phyloP scores from a whole-genome alignment of 2,113 vertebrate species.

The Lepidothrix coronata region DNA sequence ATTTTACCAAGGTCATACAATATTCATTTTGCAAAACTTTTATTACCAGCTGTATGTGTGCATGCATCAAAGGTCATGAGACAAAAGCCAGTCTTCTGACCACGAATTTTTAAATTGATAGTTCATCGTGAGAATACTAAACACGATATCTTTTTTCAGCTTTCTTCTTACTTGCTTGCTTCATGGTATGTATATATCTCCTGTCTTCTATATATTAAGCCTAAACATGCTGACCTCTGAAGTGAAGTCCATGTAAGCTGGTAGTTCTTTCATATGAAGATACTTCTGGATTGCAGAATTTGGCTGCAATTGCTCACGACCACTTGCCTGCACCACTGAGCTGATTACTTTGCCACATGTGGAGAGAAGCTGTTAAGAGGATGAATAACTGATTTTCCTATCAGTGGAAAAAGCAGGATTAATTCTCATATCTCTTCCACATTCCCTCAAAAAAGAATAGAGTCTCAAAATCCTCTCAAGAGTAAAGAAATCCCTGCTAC shows the following conservation, averaged over 20 bases:
- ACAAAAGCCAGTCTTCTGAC: not conserved
- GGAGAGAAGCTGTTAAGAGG: not conserved
- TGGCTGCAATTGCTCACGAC: not conserved
- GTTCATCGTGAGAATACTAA: not conserved
- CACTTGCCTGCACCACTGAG: not conserved
- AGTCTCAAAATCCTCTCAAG: not conserved
- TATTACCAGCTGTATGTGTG: not conserved
- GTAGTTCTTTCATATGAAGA: not conserved
- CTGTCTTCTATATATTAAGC: not conserved
- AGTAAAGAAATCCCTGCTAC: not conserved
- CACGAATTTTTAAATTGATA: not conserved
- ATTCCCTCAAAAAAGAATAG: not conserved
- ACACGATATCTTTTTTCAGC: not conserved
- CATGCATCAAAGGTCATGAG: not conserved
- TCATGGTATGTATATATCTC: rapidly evolving
- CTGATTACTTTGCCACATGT: not conserved
- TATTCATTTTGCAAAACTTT: not conserved
- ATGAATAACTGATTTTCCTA: not conserved
- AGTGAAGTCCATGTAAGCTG: not conserved
- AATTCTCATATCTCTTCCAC: not conserved
- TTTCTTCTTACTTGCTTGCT: not conserved
- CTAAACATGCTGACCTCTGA: not conserved
- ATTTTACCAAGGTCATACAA: not conserved
- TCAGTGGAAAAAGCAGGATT: not conserved
- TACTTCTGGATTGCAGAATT: not conserved